Percentiles rank a stretch among this genome's conserved stretches.
Conservation (phyloP, 2,797 vertebrate genomes). For the Sebastes taczanowskii region DNA sequence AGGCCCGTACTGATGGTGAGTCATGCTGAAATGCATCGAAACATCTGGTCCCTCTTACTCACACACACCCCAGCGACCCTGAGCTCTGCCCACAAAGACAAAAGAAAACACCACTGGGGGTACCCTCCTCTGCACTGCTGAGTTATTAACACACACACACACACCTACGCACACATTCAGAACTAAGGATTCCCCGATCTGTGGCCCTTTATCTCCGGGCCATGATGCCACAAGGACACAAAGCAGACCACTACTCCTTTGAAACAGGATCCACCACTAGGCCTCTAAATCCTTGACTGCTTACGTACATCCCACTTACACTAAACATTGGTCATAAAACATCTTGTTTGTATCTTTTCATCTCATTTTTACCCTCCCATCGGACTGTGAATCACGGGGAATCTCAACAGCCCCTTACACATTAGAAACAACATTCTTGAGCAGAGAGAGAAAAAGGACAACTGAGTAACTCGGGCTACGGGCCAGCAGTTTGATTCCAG, state of each 20-base stretch:
- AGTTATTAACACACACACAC: conserved; percentile 30
- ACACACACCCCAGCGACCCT: conserved; percentile 38
- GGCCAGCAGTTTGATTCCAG: conserved; percentile 49
- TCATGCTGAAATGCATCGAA: conserved; percentile 60
- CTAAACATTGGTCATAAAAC: conserved; percentile 69
- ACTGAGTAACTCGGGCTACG: conserved; percentile 4
- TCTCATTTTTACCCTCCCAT: conserved; percentile 44
- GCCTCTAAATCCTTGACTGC: conserved; percentile 54
- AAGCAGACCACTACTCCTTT: conserved; percentile 67
- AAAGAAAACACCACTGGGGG: conserved; percentile 49
- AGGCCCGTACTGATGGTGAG: conserved; percentile 43
- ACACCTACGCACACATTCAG: not conserved
- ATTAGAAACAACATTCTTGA: conserved; percentile 50
- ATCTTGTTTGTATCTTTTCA: conserved; percentile 61
- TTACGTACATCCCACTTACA: conserved; percentile 53
- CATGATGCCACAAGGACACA: conserved; percentile 55
- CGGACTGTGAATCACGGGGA: conserved; percentile 47
- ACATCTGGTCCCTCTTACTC: conserved; percentile 75
- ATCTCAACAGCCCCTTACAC: conserved; percentile 43
- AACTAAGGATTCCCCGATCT: conserved; percentile 34
- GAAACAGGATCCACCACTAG: conserved; percentile 66
- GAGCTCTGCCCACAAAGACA: conserved; percentile 51
- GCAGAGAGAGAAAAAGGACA: conserved; percentile 25
- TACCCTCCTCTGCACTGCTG: conserved; percentile 46
- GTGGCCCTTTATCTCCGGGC: conserved; percentile 33